Evolutionary conservation across 2,888 invertebrate species (phyloP), one percentile per base, ranked within the genome.

Genomic region (Ceramica pisi): DNA sequence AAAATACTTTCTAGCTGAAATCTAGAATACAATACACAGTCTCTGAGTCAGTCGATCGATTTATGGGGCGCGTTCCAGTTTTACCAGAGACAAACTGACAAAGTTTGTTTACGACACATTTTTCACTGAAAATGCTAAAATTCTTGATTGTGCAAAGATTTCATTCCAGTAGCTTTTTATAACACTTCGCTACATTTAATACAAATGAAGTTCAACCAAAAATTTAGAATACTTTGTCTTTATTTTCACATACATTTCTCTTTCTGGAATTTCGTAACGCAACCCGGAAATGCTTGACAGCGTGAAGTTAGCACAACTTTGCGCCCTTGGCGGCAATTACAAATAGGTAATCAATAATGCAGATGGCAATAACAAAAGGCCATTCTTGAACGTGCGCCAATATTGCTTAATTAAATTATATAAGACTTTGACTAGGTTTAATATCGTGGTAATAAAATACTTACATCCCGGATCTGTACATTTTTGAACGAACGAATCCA

Each of bases 401-500:
- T 56, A 62, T 53, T 65, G 6, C 21, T 16, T 83, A 87, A 87
- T 88, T 81, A 19, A 79, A 86, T 85, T 82, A 81, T 46, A 26
- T 35, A 56, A 44, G 12, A 69, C 7, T 44, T 31, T 61, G 23
- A 46, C 19, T 41, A 55, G 9, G 1, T 53, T 3, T 26, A 66
- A 14, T 26, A 41, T 23, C 9, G 16, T 23, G 9, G 41, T 41
- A 31, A 55, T 8, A 38, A 38, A 65, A 61, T 94, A 98, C 98
- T 98, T 96, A 98, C 98, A 98, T 89, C 97, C 97, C 71, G 98
- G 97, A 93, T 98, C 98, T 59, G 98, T 97, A 91, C 98, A 98
- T 95, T 98, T 98, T 93, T 97, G 97, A 55, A 97, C 96, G 86
- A 98, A 97, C 26, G 97, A 97, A 87, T 98, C 98, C 79, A 98